A percentile compares a stretch with the other conserved stretches of the same genome.
Conservation (phyloP, 2,888 invertebrate species). For the Meganola albula region DNA sequence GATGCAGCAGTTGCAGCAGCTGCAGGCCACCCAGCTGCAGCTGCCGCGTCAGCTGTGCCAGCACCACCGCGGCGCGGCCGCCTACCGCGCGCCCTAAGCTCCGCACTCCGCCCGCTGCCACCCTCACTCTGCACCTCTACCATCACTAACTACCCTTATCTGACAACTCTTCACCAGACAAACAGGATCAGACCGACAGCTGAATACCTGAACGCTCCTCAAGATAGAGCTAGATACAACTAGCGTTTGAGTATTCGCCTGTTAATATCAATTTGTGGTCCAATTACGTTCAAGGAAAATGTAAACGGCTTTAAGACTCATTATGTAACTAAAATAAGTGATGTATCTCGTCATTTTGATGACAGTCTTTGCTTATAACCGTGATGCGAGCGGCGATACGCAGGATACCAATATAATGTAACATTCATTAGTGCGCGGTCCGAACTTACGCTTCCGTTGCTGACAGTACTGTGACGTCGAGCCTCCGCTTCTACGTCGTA, state of each 20-base stretch:
- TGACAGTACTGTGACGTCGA: not conserved
- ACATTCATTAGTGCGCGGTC: not conserved
- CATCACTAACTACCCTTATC: too few relatives aligned
- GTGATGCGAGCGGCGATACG: slow-evolving; percentile 21
- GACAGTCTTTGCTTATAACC: slow-evolving; percentile 5
- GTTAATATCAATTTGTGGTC: too few relatives aligned
- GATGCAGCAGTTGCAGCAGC: slow-evolving; percentile 22
- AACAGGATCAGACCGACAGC: too few relatives aligned
- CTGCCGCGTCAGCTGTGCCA: slow-evolving; percentile 42
- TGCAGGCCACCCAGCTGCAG: slow-evolving; percentile 33
- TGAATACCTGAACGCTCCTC: too few relatives aligned
- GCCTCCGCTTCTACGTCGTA: slow-evolving; percentile 14
- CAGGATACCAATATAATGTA: slow-evolving; percentile 15
- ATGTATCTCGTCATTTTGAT: slow-evolving; percentile 12
- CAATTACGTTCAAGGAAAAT: too few relatives aligned
- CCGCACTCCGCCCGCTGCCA: not conserved
- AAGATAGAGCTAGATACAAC: too few relatives aligned
- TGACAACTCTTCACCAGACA: too few relatives aligned
- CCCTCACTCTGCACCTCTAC: not conserved
- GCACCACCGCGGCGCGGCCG: slow-evolving; percentile 41
- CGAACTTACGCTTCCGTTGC: not conserved
- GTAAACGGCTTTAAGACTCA: too few relatives aligned
- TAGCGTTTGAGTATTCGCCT: too few relatives aligned
- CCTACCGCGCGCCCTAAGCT: slow-evolving; percentile 35
- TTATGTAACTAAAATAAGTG: too few relatives aligned